Base-by-base conservation (phyloP, 2,797 vertebrate genomes). In the Botia kubotai region DNA sequence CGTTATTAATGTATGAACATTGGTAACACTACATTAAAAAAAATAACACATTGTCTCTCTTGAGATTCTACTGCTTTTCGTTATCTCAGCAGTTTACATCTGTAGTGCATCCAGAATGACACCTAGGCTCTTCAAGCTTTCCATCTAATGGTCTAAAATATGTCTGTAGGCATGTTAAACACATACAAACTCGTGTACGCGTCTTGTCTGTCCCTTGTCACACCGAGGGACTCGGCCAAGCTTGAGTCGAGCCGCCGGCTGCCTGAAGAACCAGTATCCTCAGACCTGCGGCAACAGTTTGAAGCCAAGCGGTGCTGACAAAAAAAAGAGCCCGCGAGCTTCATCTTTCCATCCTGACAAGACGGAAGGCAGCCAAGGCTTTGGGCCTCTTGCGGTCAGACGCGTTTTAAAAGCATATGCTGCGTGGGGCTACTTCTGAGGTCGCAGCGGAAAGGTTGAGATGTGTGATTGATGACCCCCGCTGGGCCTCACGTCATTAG, bases 261-360 rank as follows among this genome's bases (percentile, higher is more conserved):
- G 76, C 75, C 66, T 63, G 57, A 19, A 72, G 50, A 69, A 67
- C 75, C 16, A 16, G 12, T 72, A 14, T 50, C 46, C 60, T 68
- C 14, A 70, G 82, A 62, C 80, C 66, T 71, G 78, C 67, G 77
- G 83, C 80, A 69, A 83, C 74, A 6, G 48, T 82, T 88, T 93
- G 92, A 93, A 87, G 89, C 84, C 88, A 60, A 94, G 90, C 76
- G 79, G 88, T 89, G 90, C 83, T 92, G 92, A 93, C 93, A 92
- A 82, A 67, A 83, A 89, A 78, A 69, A 48, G 81, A 90, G 91
- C 90, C 92, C 87, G 80, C 77, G 14, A 93, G 91, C 90, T 89
- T 91, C 88, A 86, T 81, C 60, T 79, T 81, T 87, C 88, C 62
- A 63, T 86, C 74, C 77, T 60, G 81, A 84, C 80, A 79, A 88